Evolutionary conservation across 2,888 invertebrate species (phyloP).

Genomic region (Dicyrtoma fusca): DNA sequence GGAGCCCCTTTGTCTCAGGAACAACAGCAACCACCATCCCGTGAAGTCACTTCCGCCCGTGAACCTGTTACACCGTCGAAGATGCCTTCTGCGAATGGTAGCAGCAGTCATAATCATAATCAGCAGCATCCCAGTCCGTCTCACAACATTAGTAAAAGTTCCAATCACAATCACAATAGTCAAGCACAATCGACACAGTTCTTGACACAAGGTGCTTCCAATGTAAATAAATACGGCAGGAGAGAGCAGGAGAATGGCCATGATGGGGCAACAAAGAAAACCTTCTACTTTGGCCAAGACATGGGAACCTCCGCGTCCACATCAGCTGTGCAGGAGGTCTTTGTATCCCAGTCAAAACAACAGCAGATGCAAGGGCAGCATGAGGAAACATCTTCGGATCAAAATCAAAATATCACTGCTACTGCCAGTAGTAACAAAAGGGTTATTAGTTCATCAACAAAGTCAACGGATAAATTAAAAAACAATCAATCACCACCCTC

Average conservation of each 20-base stretch:
- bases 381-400: neutral
- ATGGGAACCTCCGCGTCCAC: constrained; percentile 58
- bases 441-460: no score
- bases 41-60: constrained; percentile 22
- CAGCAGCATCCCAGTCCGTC: neutral
- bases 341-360: no score
- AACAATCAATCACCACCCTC: no score
- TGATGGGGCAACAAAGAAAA: constrained; percentile 53
- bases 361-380: constrained; percentile 24
- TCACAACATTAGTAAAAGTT: constrained; percentile 22
- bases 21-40: constrained; percentile 2
- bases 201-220: neutral
- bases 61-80: neutral
- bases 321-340: constrained; percentile 3
- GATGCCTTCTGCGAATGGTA: no score
- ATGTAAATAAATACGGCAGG: no score
- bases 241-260: constrained; percentile 5
- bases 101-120: no score
- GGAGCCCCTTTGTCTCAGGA: neutral
- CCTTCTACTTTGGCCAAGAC: constrained; percentile 81
- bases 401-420: neutral
- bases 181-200: neutral
- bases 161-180: constrained; percentile 28
- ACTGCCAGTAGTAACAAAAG: neutral
- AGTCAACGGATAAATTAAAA: no score